phyloP scores from a whole-genome alignment of 2,113 vertebrate species.

The Apus apus region DNA sequence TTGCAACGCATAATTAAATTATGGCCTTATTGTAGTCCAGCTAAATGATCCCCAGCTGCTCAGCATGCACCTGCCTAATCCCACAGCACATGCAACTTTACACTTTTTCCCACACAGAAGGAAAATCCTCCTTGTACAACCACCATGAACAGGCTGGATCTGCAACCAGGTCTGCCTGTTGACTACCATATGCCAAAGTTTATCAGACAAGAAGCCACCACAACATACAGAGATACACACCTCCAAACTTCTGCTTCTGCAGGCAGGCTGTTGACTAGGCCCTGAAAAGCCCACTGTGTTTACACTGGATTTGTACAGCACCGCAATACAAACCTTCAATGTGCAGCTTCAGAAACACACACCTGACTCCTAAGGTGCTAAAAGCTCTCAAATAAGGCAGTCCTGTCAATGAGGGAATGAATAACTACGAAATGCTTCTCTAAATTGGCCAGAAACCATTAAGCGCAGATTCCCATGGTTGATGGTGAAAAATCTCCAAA shows the following conservation, averaged over 20 bases:
- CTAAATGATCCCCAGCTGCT: background rate
- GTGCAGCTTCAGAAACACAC: background rate
- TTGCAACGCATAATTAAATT: background rate
- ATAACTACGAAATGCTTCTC: background rate
- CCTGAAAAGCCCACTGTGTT: background rate
- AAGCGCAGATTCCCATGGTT: background rate
- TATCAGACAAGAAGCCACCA: background rate
- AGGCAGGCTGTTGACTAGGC: background rate
- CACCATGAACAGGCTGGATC: accelerated
- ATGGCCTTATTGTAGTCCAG: background rate
- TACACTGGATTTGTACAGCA: background rate
- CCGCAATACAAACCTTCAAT: background rate
- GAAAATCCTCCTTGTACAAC: background rate
- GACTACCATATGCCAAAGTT: background rate
- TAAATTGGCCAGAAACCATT: background rate
- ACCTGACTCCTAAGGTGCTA: background rate
- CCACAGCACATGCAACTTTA: accelerated
- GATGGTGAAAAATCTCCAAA: background rate
- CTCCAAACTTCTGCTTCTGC: background rate
- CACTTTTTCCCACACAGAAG: background rate
- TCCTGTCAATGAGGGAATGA: no score
- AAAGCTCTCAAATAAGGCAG: background rate
- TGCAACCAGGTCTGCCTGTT: background rate
- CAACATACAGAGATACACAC: background rate
- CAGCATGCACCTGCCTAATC: background rate